Evolutionary conservation across 2,888 invertebrate genomes (phyloP).

Genomic region (Acrobasis consociella): DNA sequence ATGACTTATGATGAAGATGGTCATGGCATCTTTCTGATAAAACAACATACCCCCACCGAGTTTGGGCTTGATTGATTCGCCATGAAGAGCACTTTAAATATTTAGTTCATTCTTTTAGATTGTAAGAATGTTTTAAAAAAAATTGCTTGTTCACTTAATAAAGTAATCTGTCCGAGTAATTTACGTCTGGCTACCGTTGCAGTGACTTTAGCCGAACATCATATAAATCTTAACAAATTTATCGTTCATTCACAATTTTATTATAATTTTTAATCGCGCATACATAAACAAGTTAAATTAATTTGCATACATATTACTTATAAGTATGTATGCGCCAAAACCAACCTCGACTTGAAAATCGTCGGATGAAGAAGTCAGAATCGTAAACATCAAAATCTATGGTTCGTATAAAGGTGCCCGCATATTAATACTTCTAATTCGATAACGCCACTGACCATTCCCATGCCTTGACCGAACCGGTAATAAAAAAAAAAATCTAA

Average conservation of each 20-base stretch:
- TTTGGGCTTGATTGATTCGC: too few species aligned
- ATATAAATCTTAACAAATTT: not conserved
- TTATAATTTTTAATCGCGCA: slow-evolving; percentile 2
- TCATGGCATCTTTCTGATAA: too few species aligned
- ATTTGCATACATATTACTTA: slow-evolving; percentile 5
- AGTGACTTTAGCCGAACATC: not conserved
- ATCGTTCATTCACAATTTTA: not conserved
- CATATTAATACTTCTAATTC: slow-evolving; percentile 34
- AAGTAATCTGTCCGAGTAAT: too few species aligned
- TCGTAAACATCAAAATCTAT: slow-evolving; percentile 19
- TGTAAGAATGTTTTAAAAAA: too few species aligned
- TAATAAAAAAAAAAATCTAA: slow-evolving; percentile 42
- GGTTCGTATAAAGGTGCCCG: slow-evolving; percentile 21
- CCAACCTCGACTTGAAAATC: slow-evolving; percentile 15
- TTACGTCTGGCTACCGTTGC: too few species aligned
- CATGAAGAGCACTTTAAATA: too few species aligned
- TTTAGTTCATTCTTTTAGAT: too few species aligned
- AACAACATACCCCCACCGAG: too few species aligned
- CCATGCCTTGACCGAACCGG: slow-evolving; percentile 43
- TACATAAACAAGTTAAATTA: not conserved
- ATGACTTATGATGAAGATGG: too few species aligned
- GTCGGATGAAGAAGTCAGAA: slow-evolving; percentile 11
- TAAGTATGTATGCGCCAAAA: slow-evolving; percentile 15
- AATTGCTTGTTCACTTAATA: too few species aligned
- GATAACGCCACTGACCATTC: slow-evolving; percentile 46